Evolutionary conservation across 2,113 vertebrate species (phyloP).

Genomic region (Lamprologus callipterus): DNA sequence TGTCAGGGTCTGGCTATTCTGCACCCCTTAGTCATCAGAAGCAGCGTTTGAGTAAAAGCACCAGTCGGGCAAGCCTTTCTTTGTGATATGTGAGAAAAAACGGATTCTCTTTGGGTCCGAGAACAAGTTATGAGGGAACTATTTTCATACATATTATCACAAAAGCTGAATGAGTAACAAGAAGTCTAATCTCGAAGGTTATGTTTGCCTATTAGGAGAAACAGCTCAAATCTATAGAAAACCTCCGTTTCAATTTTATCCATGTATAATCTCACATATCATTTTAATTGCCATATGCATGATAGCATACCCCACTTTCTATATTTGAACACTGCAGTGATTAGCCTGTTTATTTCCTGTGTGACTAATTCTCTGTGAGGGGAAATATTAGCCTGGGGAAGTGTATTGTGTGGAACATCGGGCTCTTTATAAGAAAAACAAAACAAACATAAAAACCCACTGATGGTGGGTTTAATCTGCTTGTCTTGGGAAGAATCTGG

Average conservation of each 20-base stretch:
- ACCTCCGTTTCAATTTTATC: not conserved
- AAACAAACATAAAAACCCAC: not conserved
- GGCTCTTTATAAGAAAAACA: slow-evolving; percentile 25
- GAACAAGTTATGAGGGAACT: not conserved
- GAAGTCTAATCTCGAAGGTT: not conserved
- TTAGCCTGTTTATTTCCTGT: slow-evolving; percentile 11
- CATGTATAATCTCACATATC: not conserved
- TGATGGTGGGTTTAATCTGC: not conserved
- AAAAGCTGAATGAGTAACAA: not conserved
- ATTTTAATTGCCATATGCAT: not conserved
- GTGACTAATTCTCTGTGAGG: not conserved
- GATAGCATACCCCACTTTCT: not conserved
- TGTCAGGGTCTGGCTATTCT: slow-evolving; percentile 20
- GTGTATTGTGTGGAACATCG: not conserved
- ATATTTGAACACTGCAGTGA: not conserved
- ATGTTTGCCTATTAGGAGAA: not conserved
- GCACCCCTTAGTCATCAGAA: not conserved
- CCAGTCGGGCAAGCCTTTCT: not conserved
- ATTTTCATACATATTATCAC: not conserved
- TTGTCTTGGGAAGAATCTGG: not conserved
- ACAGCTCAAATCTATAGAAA: not conserved
- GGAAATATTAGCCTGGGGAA: not conserved
- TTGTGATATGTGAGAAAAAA: not conserved
- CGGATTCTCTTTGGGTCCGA: not conserved
- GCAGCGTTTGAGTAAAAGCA: not conserved